Evolutionary conservation across 1,140 invertebrate species (phyloP).

Genomic region (Agrilus planipennis): DNA sequence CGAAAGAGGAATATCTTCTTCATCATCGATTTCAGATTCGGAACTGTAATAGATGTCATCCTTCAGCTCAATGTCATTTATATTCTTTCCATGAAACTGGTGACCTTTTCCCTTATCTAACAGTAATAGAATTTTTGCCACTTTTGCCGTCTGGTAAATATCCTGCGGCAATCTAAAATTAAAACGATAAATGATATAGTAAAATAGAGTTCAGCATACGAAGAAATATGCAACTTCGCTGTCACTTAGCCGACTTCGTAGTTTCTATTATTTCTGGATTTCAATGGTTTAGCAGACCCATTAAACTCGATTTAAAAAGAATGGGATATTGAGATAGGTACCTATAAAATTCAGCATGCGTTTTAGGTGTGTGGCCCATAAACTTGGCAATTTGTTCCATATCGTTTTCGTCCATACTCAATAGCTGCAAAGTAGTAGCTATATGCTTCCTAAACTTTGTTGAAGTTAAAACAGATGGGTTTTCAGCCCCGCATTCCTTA

Average conservation of each 20-base stretch:
- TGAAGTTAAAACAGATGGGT: constrained; percentile 5
- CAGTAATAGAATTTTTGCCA: constrained; percentile 1
- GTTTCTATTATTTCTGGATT: too few relatives aligned
- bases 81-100: background rate
- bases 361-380: constrained; percentile 10
- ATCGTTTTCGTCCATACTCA: constrained; percentile 13
- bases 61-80: constrained; percentile 1
- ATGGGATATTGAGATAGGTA: too few relatives aligned
- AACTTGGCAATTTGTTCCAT: constrained; percentile 16
- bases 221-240: too few relatives aligned
- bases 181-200: too few relatives aligned
- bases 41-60: constrained; percentile 3
- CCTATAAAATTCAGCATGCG: constrained; percentile 8
- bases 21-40: background rate
- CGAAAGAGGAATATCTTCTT: background rate
- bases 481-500: constrained; percentile 7
- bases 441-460: constrained; percentile 16
- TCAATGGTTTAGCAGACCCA: too few relatives aligned
- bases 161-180: constrained; percentile 1
- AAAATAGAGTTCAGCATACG: too few relatives aligned
- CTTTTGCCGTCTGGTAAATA: constrained; percentile 3
- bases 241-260: too few relatives aligned
- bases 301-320: too few relatives aligned
- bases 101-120: background rate
- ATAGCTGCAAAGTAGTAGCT: constrained; percentile 15